phyloP scores from a whole-genome alignment of 2,888 invertebrate species.

The Drosophila nigricruria region DNA sequence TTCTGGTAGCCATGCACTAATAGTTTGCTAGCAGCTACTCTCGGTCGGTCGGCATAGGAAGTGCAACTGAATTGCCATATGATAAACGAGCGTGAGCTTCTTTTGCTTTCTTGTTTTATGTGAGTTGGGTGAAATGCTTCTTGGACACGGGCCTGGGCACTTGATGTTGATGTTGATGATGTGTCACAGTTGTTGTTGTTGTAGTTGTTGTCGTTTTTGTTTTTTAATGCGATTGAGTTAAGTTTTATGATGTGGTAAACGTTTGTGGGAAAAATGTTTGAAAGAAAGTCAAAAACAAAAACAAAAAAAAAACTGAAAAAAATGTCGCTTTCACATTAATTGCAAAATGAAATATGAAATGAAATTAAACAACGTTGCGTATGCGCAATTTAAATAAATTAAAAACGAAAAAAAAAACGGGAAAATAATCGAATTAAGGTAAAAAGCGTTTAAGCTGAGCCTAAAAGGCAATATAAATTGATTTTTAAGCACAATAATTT shows the following conservation, averaged over 20 bases:
- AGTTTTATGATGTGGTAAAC: conserved; percentile 78
- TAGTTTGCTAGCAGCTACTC: conserved; percentile 52
- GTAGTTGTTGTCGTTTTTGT: conserved; percentile 11
- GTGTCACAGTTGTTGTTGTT: conserved; percentile 67
- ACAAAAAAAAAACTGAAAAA: conserved; percentile 45
- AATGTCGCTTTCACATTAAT: conserved; percentile 79
- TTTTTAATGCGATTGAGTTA: conserved; percentile 77
- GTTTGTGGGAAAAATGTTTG: conserved; percentile 66
- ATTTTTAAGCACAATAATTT: conserved; percentile 57
- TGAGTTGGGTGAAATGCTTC: conserved; percentile 66
- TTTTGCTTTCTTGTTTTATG: conserved; percentile 4
- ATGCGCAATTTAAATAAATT: conserved; percentile 66
- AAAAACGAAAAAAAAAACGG: conserved; percentile 22
- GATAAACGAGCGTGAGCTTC: conserved; percentile 29
- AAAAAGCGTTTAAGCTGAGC: conserved; percentile 30
- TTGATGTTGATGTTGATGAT: conserved; percentile 78
- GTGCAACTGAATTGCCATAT: conserved; percentile 61
- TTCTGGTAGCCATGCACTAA: conserved; percentile 57
- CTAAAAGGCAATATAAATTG: conserved; percentile 62
- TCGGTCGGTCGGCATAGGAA: conserved; percentile 53
- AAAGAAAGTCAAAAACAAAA: conserved; percentile 65
- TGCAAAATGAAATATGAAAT: conserved; percentile 56
- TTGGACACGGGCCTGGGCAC: conserved; percentile 51
- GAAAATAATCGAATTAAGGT: conserved; percentile 6
- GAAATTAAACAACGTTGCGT: conserved; percentile 42